Conservation (phyloP, 2,113 vertebrate species). For the Mustelus asterias region DNA sequence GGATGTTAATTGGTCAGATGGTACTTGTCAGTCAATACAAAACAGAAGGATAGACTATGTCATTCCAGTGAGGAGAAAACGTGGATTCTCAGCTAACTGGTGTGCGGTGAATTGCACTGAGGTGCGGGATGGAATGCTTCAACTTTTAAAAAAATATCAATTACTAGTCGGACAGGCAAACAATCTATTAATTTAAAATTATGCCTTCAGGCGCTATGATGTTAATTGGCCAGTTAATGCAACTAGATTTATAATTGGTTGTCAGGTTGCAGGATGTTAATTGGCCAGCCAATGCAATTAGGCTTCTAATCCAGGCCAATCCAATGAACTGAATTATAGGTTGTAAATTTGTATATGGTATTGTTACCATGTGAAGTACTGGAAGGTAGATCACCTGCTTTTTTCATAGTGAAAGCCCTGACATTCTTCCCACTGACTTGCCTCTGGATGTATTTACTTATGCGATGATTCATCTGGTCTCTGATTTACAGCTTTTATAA, state of each 20-base stretch:
- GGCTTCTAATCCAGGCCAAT: neutral
- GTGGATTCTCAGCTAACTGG: too few species aligned
- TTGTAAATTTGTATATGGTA: neutral
- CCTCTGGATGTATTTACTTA: neutral
- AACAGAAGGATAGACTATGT: neutral
- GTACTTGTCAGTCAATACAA: neutral
- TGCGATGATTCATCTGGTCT: neutral
- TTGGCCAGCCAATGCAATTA: neutral
- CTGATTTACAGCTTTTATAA: neutral
- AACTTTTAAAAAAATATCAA: neutral
- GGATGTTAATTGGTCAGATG: neutral
- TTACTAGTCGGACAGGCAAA: neutral
- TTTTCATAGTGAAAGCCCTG: neutral
- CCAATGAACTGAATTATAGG: neutral
- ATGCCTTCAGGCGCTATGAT: neutral
- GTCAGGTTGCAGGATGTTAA: neutral
- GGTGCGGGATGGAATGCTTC: neutral
- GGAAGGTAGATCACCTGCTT: neutral
- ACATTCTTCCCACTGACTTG: neutral
- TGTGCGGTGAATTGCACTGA: neutral
- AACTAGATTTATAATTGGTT: neutral
- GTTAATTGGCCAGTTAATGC: neutral
- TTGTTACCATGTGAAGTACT: neutral
- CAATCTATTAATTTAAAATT: neutral
- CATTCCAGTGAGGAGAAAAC: neutral